Percentiles rank a stretch among this genome's conserved stretches.
phyloP scores from a whole-genome alignment of 1,140 invertebrate species.

The Telenomus remus region DNA sequence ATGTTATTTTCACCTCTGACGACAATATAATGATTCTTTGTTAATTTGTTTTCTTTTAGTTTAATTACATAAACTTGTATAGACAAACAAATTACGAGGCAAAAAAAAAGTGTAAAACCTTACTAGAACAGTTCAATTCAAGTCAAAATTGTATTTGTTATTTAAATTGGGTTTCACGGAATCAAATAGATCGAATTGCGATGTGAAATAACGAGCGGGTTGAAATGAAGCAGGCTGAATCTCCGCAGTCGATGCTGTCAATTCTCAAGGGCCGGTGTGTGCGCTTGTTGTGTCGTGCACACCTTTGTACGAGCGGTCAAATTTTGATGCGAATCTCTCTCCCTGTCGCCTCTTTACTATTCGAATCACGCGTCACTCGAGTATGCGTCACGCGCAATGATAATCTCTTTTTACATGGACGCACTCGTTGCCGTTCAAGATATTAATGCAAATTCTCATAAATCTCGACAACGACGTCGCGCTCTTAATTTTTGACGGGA shows the following conservation, averaged over 20 bases:
- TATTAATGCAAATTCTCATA: constrained; percentile 59
- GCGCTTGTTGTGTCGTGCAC: constrained; percentile 9
- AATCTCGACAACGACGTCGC: constrained; percentile 42
- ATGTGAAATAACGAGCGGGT: no score
- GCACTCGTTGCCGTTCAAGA: constrained; percentile 51
- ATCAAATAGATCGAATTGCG: no score
- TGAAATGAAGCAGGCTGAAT: no score
- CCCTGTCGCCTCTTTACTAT: constrained; percentile 19
- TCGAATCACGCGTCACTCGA: constrained; percentile 51
- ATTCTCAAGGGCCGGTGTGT: background rate
- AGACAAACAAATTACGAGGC: no score
- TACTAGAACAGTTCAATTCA: no score
- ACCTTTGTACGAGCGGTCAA: constrained; percentile 28
- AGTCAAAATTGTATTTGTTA: no score
- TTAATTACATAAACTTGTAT: no score
- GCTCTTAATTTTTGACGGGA: constrained; percentile 42
- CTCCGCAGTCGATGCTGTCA: constrained; percentile 1
- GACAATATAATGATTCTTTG: background rate
- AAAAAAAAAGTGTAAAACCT: no score
- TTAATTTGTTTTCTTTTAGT: background rate
- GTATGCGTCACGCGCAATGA: constrained; percentile 55
- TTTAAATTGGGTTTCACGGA: no score
- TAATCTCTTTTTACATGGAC: constrained; percentile 57
- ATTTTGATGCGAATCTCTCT: constrained; percentile 16
- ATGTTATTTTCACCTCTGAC: constrained; percentile 1